Evolutionary conservation across 1,140 invertebrate genomes (phyloP).

Genomic region (Holcopasites calliopsidis): DNA sequence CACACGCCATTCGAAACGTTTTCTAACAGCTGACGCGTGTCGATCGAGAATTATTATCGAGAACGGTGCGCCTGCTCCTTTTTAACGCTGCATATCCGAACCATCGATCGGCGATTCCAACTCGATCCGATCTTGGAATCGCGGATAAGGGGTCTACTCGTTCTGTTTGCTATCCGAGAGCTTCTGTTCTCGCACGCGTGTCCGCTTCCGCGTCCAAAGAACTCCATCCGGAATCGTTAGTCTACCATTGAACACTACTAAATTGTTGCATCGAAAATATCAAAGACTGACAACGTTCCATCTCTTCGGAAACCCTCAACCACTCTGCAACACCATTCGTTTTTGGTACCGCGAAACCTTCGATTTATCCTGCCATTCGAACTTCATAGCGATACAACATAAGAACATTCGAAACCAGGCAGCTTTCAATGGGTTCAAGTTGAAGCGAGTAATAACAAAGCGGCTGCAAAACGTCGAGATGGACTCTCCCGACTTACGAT

Average conservation of each 20-base stretch:
- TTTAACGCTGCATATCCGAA: slow-evolving; percentile 11
- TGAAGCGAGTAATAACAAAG: neutral
- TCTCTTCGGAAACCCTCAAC: neutral
- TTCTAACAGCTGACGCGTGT: slow-evolving; percentile 45
- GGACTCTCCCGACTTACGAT: neutral
- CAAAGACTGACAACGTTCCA: slow-evolving; percentile 1
- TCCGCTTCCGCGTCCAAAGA: neutral
- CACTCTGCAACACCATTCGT: neutral
- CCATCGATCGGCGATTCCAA: slow-evolving; percentile 42
- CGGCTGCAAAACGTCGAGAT: neutral
- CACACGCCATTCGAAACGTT: slow-evolving; percentile 60
- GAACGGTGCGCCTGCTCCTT: slow-evolving; percentile 9
- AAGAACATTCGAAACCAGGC: neutral
- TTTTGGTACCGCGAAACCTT: too few species aligned
- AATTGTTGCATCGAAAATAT: neutral
- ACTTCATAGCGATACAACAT: neutral
- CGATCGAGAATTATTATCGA: slow-evolving; percentile 24
- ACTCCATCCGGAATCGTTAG: neutral
- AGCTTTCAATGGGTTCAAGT: neutral
- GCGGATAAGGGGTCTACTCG: neutral
- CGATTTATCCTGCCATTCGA: neutral
- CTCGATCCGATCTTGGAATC: slow-evolving; percentile 15
- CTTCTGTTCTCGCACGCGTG: slow-evolving; percentile 14
- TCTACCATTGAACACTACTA: neutral
- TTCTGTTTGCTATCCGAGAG: slow-evolving; percentile 13